phyloP scores from a whole-genome alignment of 2,888 invertebrate genomes.

The Volucella zonaria region DNA sequence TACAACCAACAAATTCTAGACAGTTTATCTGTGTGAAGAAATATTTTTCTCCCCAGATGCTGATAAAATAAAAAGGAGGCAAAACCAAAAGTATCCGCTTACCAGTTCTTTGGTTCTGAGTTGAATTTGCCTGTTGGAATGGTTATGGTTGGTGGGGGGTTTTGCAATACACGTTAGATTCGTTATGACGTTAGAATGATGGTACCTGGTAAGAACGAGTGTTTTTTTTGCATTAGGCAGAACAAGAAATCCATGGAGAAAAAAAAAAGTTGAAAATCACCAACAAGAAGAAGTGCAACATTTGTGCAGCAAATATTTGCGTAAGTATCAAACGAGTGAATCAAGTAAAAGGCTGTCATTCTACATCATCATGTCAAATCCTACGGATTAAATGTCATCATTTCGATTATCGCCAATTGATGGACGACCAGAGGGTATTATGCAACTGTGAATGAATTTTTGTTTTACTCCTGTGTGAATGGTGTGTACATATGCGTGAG shows the following conservation, averaged over 20 bases:
- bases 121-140: slow-evolving; percentile 33
- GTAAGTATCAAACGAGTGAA: slow-evolving; percentile 47
- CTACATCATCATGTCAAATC: slow-evolving; percentile 68
- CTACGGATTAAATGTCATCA: slow-evolving; percentile 73
- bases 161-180: slow-evolving; percentile 1
- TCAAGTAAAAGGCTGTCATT: slow-evolving; percentile 67
- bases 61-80: background rate
- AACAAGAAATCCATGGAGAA: background rate
- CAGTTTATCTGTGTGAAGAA: slow-evolving; percentile 21
- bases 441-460: background rate
- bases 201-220: background rate
- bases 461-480: background rate
- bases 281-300: background rate
- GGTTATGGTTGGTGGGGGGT: slow-evolving; percentile 33
- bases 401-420: slow-evolving; percentile 66
- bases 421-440: slow-evolving; percentile 24
- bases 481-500: background rate
- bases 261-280: background rate
- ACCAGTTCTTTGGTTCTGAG: slow-evolving; percentile 50
- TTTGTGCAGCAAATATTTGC: slow-evolving; percentile 45
- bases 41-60: slow-evolving; percentile 6
- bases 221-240: slow-evolving; percentile 41
- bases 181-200: slow-evolving; percentile 60
- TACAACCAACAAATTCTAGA: slow-evolving; percentile 32
- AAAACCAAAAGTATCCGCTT: slow-evolving; percentile 13